Evolutionary conservation across 37 sponge, comb jelly and placozoan genomes (phyloP).

Genomic region (Corticium candelabrum): DNA sequence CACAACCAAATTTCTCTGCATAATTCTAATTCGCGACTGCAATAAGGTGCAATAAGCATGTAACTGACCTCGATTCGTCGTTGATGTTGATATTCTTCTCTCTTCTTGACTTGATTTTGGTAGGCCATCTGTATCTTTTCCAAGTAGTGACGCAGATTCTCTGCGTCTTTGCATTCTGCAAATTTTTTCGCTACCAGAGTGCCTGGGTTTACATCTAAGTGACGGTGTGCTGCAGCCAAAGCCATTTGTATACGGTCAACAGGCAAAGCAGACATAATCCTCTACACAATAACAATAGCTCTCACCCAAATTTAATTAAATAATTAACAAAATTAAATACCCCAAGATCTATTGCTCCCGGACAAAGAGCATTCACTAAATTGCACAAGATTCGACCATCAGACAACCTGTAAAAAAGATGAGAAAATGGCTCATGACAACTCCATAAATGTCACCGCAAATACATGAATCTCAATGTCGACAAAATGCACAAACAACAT

Average conservation of each 20-base stretch:
- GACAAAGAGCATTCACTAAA: conserved; percentile 23
- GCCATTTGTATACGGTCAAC: conserved; percentile 21
- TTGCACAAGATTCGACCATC: conserved; percentile 57
- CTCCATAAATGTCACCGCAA: no score
- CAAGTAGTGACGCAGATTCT: no score
- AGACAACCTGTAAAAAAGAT: conserved; percentile 22
- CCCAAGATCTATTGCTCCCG: conserved; percentile 15
- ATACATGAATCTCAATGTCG: no score
- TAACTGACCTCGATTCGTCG: no score
- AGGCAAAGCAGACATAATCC: background rate
- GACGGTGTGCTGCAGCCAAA: conserved; percentile 19
- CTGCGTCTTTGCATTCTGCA: background rate
- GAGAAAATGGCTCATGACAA: background rate
- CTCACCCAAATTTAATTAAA: background rate
- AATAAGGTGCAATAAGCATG: no score
- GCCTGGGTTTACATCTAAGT: conserved; percentile 18
- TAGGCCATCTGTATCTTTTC: no score
- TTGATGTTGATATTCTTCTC: no score
- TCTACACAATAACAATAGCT: conserved; percentile 9
- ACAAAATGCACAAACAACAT: no score
- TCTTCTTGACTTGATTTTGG: no score
- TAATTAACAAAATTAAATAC: background rate
- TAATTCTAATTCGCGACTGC: no score
- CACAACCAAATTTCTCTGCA: no score
- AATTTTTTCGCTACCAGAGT: background rate